Evolutionary conservation across 2,113 vertebrate species (phyloP).

Genomic region (Poicephalus meyeri): DNA sequence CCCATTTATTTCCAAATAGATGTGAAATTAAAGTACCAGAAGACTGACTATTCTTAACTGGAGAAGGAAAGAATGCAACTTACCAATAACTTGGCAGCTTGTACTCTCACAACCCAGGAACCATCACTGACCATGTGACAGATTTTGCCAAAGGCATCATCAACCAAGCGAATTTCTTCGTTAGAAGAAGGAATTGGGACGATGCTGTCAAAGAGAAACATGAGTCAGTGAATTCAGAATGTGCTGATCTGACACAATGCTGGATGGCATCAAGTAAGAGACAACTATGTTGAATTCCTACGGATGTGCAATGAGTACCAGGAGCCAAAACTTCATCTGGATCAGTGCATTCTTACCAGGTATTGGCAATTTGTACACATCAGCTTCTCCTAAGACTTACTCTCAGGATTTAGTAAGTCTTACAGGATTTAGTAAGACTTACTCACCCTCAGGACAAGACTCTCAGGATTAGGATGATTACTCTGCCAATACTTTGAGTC

Average conservation of each 20-base stretch:
- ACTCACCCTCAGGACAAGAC: background rate
- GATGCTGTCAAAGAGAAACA: constrained; percentile 77
- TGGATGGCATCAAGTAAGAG: background rate
- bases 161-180: constrained; percentile 95
- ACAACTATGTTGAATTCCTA: background rate
- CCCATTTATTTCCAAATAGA: background rate
- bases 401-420: background rate
- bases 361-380: background rate
- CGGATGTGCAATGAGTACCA: background rate
- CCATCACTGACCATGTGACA: constrained; percentile 98
- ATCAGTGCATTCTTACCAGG: background rate
- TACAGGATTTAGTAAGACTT: background rate
- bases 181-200: constrained; percentile 97
- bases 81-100: constrained; percentile 94
- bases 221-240: background rate
- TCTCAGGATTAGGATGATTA: background rate
- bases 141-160: constrained; percentile 96
- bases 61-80: constrained; percentile 33
- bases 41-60: background rate
- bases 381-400: background rate
- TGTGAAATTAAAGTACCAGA: background rate
- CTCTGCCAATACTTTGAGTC: background rate
- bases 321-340: background rate
- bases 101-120: constrained; percentile 95
- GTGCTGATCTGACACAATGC: background rate